phyloP scores from a whole-genome alignment of 92 coral and sea anemone genomes.

The Micromussa lordhowensis region DNA sequence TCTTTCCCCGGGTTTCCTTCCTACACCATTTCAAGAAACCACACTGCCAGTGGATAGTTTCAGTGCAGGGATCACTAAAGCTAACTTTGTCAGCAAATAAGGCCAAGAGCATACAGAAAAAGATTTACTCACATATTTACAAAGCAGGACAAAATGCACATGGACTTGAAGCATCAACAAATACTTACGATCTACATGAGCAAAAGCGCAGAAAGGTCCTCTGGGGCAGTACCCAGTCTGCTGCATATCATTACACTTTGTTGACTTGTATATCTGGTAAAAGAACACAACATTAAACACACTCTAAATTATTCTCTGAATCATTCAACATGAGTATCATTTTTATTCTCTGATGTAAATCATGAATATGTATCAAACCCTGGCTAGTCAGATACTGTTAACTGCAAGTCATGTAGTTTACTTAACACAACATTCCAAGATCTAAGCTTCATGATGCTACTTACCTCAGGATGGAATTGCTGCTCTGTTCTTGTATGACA shows the following conservation, averaged over 20 bases:
- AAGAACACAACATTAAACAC: slow-evolving; percentile 3
- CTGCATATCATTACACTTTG: slow-evolving; percentile 99
- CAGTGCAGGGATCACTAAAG: neutral
- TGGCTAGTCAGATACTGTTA: too few species aligned
- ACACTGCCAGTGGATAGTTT: neutral
- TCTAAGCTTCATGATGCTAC: neutral
- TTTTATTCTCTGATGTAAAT: too few species aligned
- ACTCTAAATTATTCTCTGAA: neutral
- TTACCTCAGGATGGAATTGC: slow-evolving; percentile 99
- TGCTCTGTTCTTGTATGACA: slow-evolving; percentile 99
- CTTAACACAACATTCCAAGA: neutral
- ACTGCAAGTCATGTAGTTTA: too few species aligned
- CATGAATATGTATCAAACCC: too few species aligned
- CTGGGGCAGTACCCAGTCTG: slow-evolving; percentile 99
- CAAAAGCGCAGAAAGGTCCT: slow-evolving; percentile 99
- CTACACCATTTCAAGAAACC: neutral
- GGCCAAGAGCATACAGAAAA: too few species aligned
- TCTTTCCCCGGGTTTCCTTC: neutral
- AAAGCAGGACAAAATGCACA: neutral
- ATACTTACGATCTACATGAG: slow-evolving; percentile 99
- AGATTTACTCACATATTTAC: too few species aligned
- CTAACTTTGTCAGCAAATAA: too few species aligned
- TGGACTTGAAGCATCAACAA: neutral
- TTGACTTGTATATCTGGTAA: slow-evolving; percentile 94
- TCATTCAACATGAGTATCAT: too few species aligned